phyloP scores from a whole-genome alignment of 2,113 vertebrate species.

The Diphyllodes magnificus region DNA sequence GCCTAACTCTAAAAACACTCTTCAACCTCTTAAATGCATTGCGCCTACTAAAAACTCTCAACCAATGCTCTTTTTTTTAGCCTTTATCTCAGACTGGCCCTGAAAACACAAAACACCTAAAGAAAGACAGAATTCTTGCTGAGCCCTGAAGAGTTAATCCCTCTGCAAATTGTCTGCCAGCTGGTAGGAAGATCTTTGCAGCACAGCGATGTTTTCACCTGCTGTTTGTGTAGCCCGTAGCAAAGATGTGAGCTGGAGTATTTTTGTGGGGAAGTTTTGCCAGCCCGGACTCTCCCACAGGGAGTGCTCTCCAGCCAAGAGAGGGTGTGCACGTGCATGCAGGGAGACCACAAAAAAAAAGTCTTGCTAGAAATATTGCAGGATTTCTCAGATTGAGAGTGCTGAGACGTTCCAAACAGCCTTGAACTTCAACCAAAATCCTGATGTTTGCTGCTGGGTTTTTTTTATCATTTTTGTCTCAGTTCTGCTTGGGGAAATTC shows the following conservation, averaged over 20 bases:
- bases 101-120: neutral
- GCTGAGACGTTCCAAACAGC: neutral
- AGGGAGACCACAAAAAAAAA: neutral
- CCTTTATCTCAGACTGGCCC: neutral
- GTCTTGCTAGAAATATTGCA: neutral
- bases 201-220: neutral
- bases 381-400: neutral
- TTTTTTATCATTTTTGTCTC: neutral
- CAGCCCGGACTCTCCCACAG: neutral
- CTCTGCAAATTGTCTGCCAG: neutral
- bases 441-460: neutral
- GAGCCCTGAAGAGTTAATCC: neutral
- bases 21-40: neutral
- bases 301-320: neutral
- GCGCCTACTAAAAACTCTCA: neutral
- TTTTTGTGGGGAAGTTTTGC: neutral
- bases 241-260: neutral
- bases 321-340: fast-evolving
- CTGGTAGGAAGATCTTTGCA: neutral
- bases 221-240: slow-evolving; percentile 6
- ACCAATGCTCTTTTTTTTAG: neutral
- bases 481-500: neutral
- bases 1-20: neutral
- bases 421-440: neutral
- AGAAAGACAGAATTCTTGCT: neutral